phyloP scores from a whole-genome alignment of 2,113 vertebrate genomes.

The Tupaia chinensis region DNA sequence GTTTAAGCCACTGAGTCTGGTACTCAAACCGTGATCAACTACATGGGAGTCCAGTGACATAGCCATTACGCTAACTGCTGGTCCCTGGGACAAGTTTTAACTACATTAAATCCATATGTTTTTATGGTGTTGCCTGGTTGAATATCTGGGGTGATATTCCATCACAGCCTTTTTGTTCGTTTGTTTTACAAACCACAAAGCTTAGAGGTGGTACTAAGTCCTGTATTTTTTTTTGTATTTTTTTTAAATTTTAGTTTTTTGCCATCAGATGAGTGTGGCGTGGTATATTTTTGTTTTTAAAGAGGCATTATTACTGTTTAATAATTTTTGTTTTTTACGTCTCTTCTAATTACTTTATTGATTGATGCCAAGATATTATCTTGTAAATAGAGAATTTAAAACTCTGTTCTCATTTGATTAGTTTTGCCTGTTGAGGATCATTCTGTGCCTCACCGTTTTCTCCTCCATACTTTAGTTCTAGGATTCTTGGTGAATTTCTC shows the following conservation, averaged over 20 bases:
- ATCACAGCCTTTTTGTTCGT: not conserved
- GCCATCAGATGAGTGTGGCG: no score
- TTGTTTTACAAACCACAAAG: not conserved
- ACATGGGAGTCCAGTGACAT: no score
- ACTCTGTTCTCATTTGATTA: not conserved
- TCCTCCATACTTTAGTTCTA: not conserved
- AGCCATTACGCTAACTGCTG: no score
- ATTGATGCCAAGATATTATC: not conserved
- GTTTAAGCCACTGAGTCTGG: no score
- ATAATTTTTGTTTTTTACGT: not conserved
- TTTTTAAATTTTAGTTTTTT: not conserved
- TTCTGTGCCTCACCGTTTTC: not conserved
- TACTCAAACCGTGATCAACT: no score
- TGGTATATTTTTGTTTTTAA: not conserved
- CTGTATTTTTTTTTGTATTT: conserved; percentile 23
- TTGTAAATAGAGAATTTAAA: not conserved
- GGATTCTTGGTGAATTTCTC: not conserved
- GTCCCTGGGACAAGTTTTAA: not conserved
- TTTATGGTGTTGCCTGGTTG: not conserved
- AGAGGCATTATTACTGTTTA: not conserved
- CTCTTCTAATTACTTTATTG: not conserved
- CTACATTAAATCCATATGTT: not conserved
- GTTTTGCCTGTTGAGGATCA: not conserved
- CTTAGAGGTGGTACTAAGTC: not conserved
- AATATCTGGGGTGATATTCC: not conserved